Percentiles rank a stretch among this genome's conserved stretches.
Conservation (phyloP, 2,888 invertebrate genomes). For the Phrixothrix hirtus region DNA sequence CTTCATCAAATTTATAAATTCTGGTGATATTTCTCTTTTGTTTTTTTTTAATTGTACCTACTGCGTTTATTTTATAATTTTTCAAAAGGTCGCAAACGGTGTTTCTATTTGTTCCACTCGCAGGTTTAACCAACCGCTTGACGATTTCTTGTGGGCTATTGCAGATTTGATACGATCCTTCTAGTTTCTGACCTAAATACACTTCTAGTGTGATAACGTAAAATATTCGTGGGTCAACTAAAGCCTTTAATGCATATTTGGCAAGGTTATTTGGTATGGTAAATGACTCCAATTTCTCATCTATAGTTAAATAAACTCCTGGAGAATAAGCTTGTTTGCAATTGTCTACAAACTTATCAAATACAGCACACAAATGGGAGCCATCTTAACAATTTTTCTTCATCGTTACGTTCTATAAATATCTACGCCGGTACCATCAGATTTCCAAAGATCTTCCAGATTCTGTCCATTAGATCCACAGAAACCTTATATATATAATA, state of each 20-base stretch:
- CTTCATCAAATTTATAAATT: slow-evolving; percentile 1
- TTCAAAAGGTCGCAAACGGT: slow-evolving; percentile 28
- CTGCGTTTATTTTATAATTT: slow-evolving; percentile 17
- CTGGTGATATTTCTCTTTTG: slow-evolving; percentile 19
- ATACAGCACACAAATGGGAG: slow-evolving; percentile 35
- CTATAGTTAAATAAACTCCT: slow-evolving; percentile 38
- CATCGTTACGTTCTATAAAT: slow-evolving; percentile 35
- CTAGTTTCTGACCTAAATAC: slow-evolving; percentile 38
- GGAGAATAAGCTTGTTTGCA: slow-evolving; percentile 35
- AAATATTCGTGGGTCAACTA: slow-evolving; percentile 32
- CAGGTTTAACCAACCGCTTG: slow-evolving; percentile 23
- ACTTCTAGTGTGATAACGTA: slow-evolving; percentile 38
- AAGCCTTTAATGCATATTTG: slow-evolving; percentile 41
- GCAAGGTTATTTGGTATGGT: slow-evolving; percentile 42
- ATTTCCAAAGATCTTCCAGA: slow-evolving; percentile 34
- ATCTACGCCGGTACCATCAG: slow-evolving; percentile 34
- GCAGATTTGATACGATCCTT: slow-evolving; percentile 30
- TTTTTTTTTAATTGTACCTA: slow-evolving; percentile 30
- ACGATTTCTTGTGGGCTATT: slow-evolving; percentile 33
- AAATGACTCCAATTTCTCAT: slow-evolving; percentile 39
- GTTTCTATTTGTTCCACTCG: slow-evolving; percentile 37
- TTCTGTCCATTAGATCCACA: slow-evolving; percentile 29
- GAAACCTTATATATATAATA: slow-evolving; percentile 38
- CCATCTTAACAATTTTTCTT: slow-evolving; percentile 26
- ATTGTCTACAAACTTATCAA: slow-evolving; percentile 38